Conservation (phyloP, 2,797 vertebrate genomes). For the Myotis vivesi region DNA sequence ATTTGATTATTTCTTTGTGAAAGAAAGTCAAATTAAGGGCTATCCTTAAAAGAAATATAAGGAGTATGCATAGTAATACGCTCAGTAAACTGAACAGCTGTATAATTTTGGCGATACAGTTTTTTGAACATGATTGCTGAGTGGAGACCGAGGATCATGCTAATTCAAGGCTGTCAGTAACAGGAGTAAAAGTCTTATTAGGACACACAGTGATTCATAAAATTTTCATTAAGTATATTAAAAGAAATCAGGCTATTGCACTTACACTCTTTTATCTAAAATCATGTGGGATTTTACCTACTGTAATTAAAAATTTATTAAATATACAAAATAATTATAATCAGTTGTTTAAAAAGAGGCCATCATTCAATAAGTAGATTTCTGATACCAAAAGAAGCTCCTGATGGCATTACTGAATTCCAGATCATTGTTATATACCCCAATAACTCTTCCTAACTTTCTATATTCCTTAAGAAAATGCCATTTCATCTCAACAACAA, state of each 20-base stretch:
- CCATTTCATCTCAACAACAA: not conserved
- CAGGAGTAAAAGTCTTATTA: conserved; percentile 57
- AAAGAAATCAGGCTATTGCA: not conserved
- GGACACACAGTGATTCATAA: conserved; percentile 50
- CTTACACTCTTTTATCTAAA: conserved; percentile 33
- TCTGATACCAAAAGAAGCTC: not conserved
- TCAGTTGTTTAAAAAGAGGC: not conserved
- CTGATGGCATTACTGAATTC: not conserved
- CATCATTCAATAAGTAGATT: not conserved
- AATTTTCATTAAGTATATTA: conserved; percentile 62
- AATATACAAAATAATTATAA: not conserved
- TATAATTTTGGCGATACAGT: conserved; percentile 47
- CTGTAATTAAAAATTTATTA: not conserved
- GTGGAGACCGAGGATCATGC: not conserved
- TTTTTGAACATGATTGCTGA: conserved; percentile 42
- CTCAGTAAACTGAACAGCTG: conserved; percentile 35
- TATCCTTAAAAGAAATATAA: conserved; percentile 20
- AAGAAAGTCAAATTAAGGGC: not conserved
- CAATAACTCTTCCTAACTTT: not conserved
- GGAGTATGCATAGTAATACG: conserved; percentile 30
- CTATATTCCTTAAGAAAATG: not conserved
- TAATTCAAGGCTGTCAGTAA: conserved; percentile 59
- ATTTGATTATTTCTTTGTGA: not conserved
- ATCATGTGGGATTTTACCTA: not conserved
- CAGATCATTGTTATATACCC: not conserved